Percentiles rank a stretch among this genome's conserved stretches.
Evolutionary conservation across 2,113 vertebrate genomes (phyloP).

Genomic region (Misgurnus mizolepis): DNA sequence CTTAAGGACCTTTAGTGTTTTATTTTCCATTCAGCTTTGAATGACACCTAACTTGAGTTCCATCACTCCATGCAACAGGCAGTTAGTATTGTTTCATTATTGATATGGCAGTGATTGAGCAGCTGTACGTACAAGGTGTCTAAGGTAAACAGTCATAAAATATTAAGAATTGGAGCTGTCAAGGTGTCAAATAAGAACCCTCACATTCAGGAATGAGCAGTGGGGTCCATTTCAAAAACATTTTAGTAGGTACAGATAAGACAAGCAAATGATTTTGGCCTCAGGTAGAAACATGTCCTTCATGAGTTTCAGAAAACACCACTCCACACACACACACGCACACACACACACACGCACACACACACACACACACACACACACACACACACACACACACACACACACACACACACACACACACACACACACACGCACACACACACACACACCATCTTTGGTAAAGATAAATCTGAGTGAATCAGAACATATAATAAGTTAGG

Average conservation of each 20-base stretch:
- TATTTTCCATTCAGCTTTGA: neutral
- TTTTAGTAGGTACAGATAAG: neutral
- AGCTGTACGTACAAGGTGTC: slow-evolving; percentile 1
- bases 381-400: no score
- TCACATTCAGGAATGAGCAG: neutral
- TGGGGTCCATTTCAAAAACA: neutral
- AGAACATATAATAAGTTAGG: no score
- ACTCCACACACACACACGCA: no score
- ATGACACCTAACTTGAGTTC: neutral
- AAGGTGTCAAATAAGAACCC: neutral
- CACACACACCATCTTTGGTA: no score
- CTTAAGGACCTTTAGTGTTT: no score
- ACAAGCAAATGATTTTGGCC: neutral
- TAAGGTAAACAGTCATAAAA: neutral
- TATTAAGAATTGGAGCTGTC: neutral
- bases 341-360: no score
- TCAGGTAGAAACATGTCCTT: neutral
- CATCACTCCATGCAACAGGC: slow-evolving; percentile 52
- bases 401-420: no score
- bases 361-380: no score
- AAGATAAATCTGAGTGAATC: no score
- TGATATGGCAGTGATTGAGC: slow-evolving; percentile 30
- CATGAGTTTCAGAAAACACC: neutral
- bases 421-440: no score
- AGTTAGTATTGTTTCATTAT: slow-evolving; percentile 67